Evolutionary conservation across 1,140 invertebrate genomes (phyloP).

Genomic region (Frieseomelitta varia): DNA sequence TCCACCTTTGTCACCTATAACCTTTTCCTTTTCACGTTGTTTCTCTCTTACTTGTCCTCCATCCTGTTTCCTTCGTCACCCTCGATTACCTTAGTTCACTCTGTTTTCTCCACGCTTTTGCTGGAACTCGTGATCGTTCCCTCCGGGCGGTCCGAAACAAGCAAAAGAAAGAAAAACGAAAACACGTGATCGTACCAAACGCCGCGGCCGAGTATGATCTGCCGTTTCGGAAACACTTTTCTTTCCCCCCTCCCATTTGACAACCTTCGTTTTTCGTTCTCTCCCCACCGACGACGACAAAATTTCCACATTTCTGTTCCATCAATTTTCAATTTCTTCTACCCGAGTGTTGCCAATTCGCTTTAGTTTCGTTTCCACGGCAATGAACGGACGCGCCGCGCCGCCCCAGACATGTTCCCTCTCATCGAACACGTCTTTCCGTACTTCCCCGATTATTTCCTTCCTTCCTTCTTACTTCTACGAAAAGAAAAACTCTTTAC

Average conservation of each 20-base stretch:
- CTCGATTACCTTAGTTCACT: not conserved
- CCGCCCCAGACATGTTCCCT: slow-evolving; percentile 34
- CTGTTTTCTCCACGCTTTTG: slow-evolving; percentile 25
- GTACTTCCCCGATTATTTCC: slow-evolving; percentile 33
- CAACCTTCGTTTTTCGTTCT: not conserved
- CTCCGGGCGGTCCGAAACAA: slow-evolving; percentile 38
- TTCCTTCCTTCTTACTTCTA: slow-evolving; percentile 33
- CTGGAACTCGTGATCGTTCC: slow-evolving; percentile 39
- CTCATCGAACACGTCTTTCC: slow-evolving; percentile 45
- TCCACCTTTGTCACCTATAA: not conserved
- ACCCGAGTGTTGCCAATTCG: not conserved
- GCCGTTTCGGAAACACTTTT: slow-evolving; percentile 9
- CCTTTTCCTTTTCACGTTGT: not conserved
- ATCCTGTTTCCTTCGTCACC: not conserved
- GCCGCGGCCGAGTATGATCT: slow-evolving; percentile 17
- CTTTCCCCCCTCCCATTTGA: no score
- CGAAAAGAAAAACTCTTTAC: slow-evolving; percentile 68
- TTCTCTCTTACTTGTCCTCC: no score
- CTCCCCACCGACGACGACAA: not conserved
- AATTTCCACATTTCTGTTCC: not conserved
- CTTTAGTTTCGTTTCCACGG: slow-evolving; percentile 2
- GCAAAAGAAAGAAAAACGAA: slow-evolving; percentile 41
- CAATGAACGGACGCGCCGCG: slow-evolving; percentile 29
- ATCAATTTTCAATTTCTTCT: not conserved
- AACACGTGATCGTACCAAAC: slow-evolving; percentile 29